Base-by-base conservation (phyloP, 2,797 vertebrate genomes). In the Rhinoraja longicauda region DNA sequence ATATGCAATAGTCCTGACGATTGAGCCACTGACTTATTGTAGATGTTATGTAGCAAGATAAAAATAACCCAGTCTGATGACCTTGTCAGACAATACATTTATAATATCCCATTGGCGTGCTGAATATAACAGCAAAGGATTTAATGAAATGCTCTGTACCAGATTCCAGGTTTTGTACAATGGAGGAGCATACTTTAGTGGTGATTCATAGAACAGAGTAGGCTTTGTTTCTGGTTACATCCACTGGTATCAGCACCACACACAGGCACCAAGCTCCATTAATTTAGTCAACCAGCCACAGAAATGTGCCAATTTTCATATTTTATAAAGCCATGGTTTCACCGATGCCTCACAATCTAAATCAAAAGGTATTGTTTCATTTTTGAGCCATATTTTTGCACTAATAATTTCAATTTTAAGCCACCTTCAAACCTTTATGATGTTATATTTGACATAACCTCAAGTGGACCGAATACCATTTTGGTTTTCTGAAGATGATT, bases 91-190 rank as follows among this genome's bases (percentile, higher is more conserved):
- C 84, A 88, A 88, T 88, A 88, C 62, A 88, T 88, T 88, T 88
- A 19, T 88, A 88, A 88, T 88, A 88, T 88, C 84, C 84, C 84
- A 32, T 15, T 36, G 84, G 84, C 84, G 84, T 88, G 84, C 84
- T 88, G 84, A 88, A 88, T 88, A 88, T 88, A 88, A 88, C 84
- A 36, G 84, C 84, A 67, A 88, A 88, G 84, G 84, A 67, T 88
- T 88, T 88, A 88, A 88, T 67, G 62, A 88, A 88, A 88, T 19
- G 64, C n/a, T 88, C 84, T 88, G 84, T 88, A 88, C 84, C n/a
- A 88, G 84, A n/a, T 88, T 84, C 62, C 62, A 67, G 84, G 84
- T 88, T 88, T 88, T 88, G 84, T 88, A 62, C 59, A 88, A 88
- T 62, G 64, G 59, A 36, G 84, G 84, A 88, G 64, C 84, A 88